Evolutionary conservation across 2,113 vertebrate genomes (phyloP).

Genomic region (Andinoacara biseriatus): DNA sequence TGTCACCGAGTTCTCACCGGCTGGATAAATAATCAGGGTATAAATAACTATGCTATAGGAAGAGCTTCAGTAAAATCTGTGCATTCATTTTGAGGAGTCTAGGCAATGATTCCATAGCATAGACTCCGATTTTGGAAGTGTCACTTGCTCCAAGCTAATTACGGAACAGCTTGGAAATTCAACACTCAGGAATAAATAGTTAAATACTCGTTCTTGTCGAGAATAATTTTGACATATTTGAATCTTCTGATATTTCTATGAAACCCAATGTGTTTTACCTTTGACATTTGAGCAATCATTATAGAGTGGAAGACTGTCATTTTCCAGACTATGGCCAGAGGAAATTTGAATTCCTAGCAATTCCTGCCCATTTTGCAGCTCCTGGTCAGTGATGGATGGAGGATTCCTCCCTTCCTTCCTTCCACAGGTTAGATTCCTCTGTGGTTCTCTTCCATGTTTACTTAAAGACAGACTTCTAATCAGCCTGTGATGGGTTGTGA

Average conservation of each 20-base stretch:
- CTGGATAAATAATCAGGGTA: constrained; percentile 39
- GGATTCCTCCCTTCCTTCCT: constrained; percentile 46
- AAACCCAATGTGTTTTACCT: neutral
- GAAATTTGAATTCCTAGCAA: neutral
- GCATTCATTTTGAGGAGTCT: neutral
- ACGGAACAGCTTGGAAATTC: neutral
- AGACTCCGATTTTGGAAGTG: neutral
- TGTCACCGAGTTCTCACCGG: constrained; percentile 34
- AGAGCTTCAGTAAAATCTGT: neutral
- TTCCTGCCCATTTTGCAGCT: neutral
- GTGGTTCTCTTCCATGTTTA: constrained; percentile 75
- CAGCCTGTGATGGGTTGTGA: constrained; percentile 69
- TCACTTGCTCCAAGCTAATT: neutral
- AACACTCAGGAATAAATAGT: neutral
- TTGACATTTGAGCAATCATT: neutral
- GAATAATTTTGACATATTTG: neutral
- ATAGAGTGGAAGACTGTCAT: constrained; percentile 23
- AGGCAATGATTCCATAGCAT: neutral
- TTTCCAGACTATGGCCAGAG: neutral
- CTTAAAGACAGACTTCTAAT: constrained; percentile 78
- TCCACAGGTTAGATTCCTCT: constrained; percentile 62
- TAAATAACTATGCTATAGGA: constrained; percentile 27
- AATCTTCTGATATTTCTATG: neutral
- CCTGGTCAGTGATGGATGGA: constrained; percentile 59
- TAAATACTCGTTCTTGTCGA: neutral